Conservation (phyloP, 2,888 invertebrate species). For the Sycophila texana region DNA sequence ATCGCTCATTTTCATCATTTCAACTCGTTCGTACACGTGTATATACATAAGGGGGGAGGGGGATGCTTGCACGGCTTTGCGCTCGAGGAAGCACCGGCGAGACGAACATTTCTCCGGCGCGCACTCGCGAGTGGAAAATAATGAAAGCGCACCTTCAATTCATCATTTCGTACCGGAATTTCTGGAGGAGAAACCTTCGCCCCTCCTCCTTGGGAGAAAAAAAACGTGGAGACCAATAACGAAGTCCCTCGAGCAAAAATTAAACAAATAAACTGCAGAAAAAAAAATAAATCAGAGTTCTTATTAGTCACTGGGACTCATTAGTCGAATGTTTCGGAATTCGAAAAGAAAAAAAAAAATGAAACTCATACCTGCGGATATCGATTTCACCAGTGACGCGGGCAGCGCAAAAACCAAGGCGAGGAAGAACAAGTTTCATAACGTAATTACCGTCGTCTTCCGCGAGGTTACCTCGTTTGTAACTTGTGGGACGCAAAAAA, state of each 20-base stretch:
- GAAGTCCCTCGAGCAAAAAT: neutral
- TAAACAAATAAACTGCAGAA: too few species aligned
- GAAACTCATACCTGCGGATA: too few species aligned
- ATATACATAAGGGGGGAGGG: neutral
- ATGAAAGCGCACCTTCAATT: conserved; percentile 30
- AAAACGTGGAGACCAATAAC: neutral
- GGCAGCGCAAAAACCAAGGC: neutral
- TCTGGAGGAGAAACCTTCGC: neutral
- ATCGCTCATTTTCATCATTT: conserved; percentile 49
- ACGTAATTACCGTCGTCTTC: conserved; percentile 49
- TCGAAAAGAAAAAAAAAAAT: too few species aligned
- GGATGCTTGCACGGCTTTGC: neutral
- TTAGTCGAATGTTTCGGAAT: too few species aligned
- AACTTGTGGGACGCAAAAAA: conserved; percentile 19
- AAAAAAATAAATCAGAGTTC: too few species aligned
- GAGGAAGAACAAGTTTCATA: conserved; percentile 43
- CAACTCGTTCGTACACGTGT: conserved; percentile 34
- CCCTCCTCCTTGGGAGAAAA: neutral
- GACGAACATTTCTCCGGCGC: neutral
- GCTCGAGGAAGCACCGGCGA: neutral
- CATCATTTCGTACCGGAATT: conserved; percentile 11
- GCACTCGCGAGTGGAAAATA: conserved; percentile 34
- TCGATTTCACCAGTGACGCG: neutral
- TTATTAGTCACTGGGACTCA: conserved; percentile 17
- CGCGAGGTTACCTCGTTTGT: conserved; percentile 42